Evolutionary conservation across 2,888 invertebrate genomes (phyloP).

Genomic region (Antheraea assamensis): DNA sequence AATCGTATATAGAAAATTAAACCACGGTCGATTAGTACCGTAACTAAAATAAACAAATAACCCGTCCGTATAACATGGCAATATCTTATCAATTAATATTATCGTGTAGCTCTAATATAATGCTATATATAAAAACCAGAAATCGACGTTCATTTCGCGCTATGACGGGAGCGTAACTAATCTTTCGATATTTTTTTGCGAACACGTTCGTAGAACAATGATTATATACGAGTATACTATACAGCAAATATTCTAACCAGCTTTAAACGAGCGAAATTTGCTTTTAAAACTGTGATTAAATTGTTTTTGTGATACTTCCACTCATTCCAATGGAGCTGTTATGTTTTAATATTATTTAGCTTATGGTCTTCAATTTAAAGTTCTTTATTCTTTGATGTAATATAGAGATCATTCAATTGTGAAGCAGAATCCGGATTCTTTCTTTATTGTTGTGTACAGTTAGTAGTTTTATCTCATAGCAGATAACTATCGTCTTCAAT

Average conservation of each 20-base stretch:
- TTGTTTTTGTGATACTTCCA: slow-evolving; percentile 55
- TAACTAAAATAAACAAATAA: background rate
- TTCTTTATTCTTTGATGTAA: slow-evolving; percentile 20
- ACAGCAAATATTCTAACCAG: slow-evolving; percentile 30
- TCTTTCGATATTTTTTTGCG: slow-evolving; percentile 33
- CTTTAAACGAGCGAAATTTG: slow-evolving; percentile 39
- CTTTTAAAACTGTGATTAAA: slow-evolving; percentile 58
- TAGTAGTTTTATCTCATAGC: slow-evolving; percentile 25
- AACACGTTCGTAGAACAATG: slow-evolving; percentile 38
- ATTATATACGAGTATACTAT: too few species aligned
- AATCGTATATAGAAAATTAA: background rate
- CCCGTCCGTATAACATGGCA: background rate
- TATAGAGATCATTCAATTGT: background rate
- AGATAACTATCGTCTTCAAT: slow-evolving; percentile 25
- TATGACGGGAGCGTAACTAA: slow-evolving; percentile 4
- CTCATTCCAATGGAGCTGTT: slow-evolving; percentile 18
- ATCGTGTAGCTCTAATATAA: slow-evolving; percentile 26
- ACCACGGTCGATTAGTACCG: background rate
- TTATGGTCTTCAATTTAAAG: slow-evolving; percentile 17
- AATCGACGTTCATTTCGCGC: background rate
- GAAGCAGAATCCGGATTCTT: slow-evolving; percentile 22
- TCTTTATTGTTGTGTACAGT: slow-evolving; percentile 30
- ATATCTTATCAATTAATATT: slow-evolving; percentile 30
- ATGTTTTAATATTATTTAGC: slow-evolving; percentile 23
- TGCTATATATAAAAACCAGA: slow-evolving; percentile 21